Evolutionary conservation across 2,113 vertebrate species (phyloP).

Genomic region (Sakesphorus luctuosus): DNA sequence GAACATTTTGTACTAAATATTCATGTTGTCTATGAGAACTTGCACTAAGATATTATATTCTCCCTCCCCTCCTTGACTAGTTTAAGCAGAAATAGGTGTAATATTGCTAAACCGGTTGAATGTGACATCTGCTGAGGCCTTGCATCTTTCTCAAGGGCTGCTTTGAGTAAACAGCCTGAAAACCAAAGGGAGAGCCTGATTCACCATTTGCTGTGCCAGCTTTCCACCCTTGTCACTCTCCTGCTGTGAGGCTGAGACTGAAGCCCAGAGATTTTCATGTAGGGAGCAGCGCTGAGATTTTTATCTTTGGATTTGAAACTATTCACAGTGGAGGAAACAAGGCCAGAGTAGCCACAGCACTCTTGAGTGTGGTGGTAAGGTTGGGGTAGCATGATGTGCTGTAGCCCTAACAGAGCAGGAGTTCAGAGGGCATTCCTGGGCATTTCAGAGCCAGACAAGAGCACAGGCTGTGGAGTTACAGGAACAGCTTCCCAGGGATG

Average conservation of each 20-base stretch:
- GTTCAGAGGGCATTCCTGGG: neutral
- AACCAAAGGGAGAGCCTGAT: slow-evolving; percentile 51
- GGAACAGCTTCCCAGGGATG: neutral
- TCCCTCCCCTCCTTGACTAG: neutral
- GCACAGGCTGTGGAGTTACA: neutral
- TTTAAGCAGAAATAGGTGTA: slow-evolving; percentile 29
- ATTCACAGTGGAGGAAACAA: neutral
- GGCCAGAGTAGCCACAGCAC: neutral
- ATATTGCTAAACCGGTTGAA: slow-evolving; percentile 55
- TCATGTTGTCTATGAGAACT: slow-evolving; percentile 44
- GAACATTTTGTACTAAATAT: slow-evolving; percentile 71
- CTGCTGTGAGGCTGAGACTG: neutral
- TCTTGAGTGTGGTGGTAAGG: neutral
- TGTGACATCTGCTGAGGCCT: slow-evolving; percentile 32
- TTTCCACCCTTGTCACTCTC: slow-evolving; percentile 28
- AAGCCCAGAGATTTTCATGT: neutral
- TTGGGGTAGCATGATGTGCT: neutral
- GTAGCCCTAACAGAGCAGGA: neutral
- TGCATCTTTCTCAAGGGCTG: slow-evolving; percentile 57
- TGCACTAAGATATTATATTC: neutral
- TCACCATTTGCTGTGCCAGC: slow-evolving; percentile 29
- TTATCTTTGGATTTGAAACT: neutral
- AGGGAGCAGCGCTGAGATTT: neutral
- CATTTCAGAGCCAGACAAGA: neutral
- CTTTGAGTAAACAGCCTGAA: slow-evolving; percentile 50